A percentile compares a stretch with the other conserved stretches of the same genome.
phyloP scores from a whole-genome alignment of 2,888 invertebrate genomes.

The Hypomecis punctinalis region DNA sequence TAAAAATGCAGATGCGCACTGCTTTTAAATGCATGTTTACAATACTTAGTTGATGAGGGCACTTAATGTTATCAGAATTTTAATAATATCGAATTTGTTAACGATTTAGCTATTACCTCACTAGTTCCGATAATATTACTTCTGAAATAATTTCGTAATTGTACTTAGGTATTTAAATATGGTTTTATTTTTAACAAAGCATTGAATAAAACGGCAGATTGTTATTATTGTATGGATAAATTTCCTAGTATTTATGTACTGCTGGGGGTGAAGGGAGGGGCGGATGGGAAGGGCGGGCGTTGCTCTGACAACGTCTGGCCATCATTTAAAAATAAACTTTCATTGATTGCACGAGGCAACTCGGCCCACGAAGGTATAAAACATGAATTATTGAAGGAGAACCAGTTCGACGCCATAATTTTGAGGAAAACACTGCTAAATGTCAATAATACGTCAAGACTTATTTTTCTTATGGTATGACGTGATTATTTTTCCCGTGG shows the following conservation, averaged over 20 bases:
- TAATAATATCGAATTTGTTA: slow-evolving; percentile 36
- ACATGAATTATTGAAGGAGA: slow-evolving; percentile 35
- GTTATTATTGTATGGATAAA: slow-evolving; percentile 24
- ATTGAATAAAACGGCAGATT: slow-evolving; percentile 1
- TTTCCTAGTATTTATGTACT: slow-evolving; percentile 14
- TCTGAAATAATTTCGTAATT: not conserved
- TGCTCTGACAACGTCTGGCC: slow-evolving; percentile 57
- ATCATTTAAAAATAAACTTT: slow-evolving; percentile 53
- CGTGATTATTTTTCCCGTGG: slow-evolving; percentile 36
- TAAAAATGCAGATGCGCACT: slow-evolving; percentile 17
- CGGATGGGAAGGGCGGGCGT: slow-evolving; percentile 72
- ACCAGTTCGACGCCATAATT: slow-evolving; percentile 29
- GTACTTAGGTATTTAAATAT: slow-evolving; percentile 4
- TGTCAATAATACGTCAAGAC: slow-evolving; percentile 8
- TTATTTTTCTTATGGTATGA: slow-evolving; percentile 28
- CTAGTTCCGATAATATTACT: slow-evolving; percentile 21
- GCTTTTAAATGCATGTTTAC: slow-evolving; percentile 4
- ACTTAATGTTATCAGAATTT: slow-evolving; percentile 33
- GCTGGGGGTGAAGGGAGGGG: slow-evolving; percentile 44
- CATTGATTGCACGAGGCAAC: slow-evolving; percentile 49
- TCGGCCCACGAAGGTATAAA: slow-evolving; percentile 37
- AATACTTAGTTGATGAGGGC: slow-evolving; percentile 17
- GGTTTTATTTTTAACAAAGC: slow-evolving; percentile 11
- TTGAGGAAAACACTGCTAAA: slow-evolving; percentile 30
- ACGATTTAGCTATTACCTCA: slow-evolving; percentile 19